Base-by-base conservation (phyloP, 2,113 vertebrate genomes). In the Micronycteris hirsuta region DNA sequence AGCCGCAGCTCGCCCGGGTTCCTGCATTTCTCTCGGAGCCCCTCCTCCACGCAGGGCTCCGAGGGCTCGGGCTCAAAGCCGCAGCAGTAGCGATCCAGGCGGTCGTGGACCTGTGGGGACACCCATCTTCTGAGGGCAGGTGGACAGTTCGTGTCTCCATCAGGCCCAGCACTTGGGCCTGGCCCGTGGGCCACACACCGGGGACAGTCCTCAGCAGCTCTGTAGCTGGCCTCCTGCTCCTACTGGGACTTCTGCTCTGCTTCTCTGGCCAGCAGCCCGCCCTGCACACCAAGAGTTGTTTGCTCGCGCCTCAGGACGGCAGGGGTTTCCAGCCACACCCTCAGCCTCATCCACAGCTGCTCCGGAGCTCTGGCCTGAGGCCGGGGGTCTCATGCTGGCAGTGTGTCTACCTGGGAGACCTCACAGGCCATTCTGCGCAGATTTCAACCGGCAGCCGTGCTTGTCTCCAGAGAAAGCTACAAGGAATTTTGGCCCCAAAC, bases 81-180 rank as follows among this genome's bases (percentile, higher is more conserved):
- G 67, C 99, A 99, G 98, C 99, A 99, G 97, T 99, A 99, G 74
- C 99, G 98, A 97, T 99, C 99, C 94, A 99, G 98, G 41, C 99
- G 99, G 97, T 99, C 99, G 0, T 99, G 99, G 9, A 99, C 99
- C 99, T 99, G 96, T 1, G 65, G 93, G 80, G 76, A 97, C 31
- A 93, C 33, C 36, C 33, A 1, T 47, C 6, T 54, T 47, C 36
- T 91, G 49, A 92, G 52, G 56, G 43, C 12, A 5, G 33, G 54
- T 4, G 54, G 31, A 22, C 2, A 1, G 41, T 2, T 26, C 49
- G 68, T 13, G 58, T 36, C 14, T 33, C 58, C 36, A 17, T 43
- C 36, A 8, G 11, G 11, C 13, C 17, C 26, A 16, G 26, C 61
- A 28, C 19, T 1, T 1, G 3, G 73, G 73, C 45, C 71, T 11